A percentile compares a stretch with the other conserved stretches of the same genome.
Conservation (phyloP, 2,888 invertebrate genomes). For the Masnerella sp. region DNA sequence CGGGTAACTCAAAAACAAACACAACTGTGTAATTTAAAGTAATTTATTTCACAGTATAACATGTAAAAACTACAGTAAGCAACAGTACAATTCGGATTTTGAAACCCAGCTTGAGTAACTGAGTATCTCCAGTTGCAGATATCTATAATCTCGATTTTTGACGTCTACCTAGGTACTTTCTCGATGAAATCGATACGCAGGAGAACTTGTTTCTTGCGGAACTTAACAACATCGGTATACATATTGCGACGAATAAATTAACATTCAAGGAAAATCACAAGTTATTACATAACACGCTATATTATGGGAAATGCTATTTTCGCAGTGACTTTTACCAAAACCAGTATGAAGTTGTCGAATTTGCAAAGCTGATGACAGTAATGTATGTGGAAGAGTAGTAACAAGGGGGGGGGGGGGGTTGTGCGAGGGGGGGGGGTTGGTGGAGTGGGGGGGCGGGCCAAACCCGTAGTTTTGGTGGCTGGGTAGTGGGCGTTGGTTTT, state of each 20-base stretch:
- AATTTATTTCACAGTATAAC: conserved; percentile 31
- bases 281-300: conserved; percentile 32
- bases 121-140: conserved; percentile 55
- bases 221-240: conserved; percentile 41
- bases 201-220: conserved; percentile 54
- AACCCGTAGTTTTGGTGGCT: too few relatives aligned
- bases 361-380: too few relatives aligned
- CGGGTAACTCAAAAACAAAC: conserved; percentile 7
- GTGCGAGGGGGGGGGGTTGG: too few relatives aligned
- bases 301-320: too few relatives aligned
- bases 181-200: conserved; percentile 65
- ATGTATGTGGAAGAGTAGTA: too few relatives aligned
- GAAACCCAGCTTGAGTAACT: conserved; percentile 50
- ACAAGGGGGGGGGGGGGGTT: too few relatives aligned
- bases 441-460: too few relatives aligned
- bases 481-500: too few relatives aligned
- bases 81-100: conserved; percentile 31
- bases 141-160: conserved; percentile 57
- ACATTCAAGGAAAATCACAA: conserved; percentile 54
- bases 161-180: conserved; percentile 60
- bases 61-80: conserved; percentile 23
- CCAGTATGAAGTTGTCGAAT: too few relatives aligned
- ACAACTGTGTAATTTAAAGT: conserved; percentile 14
- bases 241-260: conserved; percentile 57
- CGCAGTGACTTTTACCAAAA: too few relatives aligned